Evolutionary conservation across 2,888 invertebrate genomes (phyloP).

Genomic region (Mamestra brassicae): DNA sequence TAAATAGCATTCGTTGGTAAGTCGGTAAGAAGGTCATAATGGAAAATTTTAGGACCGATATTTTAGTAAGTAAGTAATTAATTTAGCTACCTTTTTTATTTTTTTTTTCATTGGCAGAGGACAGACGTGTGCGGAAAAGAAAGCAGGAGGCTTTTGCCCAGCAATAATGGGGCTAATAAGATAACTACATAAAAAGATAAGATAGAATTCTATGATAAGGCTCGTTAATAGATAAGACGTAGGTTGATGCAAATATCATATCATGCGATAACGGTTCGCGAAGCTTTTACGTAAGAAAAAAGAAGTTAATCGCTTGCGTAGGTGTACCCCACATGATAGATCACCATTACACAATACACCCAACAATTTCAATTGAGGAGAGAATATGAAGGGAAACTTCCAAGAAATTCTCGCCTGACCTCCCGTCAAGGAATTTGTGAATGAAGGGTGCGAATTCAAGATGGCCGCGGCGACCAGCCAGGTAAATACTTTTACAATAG

Average conservation of each 20-base stretch:
- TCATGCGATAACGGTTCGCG: background rate
- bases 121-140: no score
- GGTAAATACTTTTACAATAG: constrained; percentile 70
- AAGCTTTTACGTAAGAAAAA: constrained; percentile 15
- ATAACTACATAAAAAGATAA: background rate
- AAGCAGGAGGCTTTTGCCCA: no score
- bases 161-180: background rate
- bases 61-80: no score
- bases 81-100: no score
- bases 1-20: no score
- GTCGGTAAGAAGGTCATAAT: no score
- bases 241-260: background rate
- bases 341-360: constrained; percentile 54
- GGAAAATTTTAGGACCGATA: no score
- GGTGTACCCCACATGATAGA: constrained; percentile 43
- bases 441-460: constrained; percentile 73
- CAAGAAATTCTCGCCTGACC: constrained; percentile 75
- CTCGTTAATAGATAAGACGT: no score
- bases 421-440: constrained; percentile 77
- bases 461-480: constrained; percentile 66
- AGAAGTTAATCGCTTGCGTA: constrained; percentile 41
- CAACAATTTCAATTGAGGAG: constrained; percentile 50
- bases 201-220: no score
- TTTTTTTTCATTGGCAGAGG: no score
- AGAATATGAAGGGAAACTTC: constrained; percentile 70